Conservation (phyloP, 2,113 vertebrate species). For the Poeciliopsis occidentalis region DNA sequence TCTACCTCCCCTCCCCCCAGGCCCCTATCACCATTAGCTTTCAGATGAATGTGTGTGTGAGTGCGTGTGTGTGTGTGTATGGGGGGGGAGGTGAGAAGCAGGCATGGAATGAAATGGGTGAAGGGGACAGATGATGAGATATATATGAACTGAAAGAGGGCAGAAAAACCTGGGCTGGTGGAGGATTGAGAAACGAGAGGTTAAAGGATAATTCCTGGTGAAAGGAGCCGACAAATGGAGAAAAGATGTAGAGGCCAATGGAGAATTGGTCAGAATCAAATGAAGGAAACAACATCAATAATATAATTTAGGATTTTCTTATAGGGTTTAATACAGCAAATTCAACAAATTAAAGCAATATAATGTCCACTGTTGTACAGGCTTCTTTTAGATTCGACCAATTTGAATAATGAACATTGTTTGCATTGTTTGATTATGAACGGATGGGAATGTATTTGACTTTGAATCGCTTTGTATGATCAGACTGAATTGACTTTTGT, state of each 20-base stretch:
- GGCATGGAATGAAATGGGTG: background rate
- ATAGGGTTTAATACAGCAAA: too few relatives aligned
- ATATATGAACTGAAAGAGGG: background rate
- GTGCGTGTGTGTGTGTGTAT: background rate
- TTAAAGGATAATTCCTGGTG: background rate
- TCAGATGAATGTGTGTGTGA: constrained; percentile 37
- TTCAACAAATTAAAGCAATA: too few relatives aligned
- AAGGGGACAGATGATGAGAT: background rate
- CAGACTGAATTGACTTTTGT: too few relatives aligned
- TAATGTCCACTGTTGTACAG: too few relatives aligned
- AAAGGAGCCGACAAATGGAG: background rate
- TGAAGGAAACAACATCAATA: too few relatives aligned
- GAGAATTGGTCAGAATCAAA: background rate
- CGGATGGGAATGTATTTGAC: too few relatives aligned
- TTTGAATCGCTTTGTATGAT: too few relatives aligned
- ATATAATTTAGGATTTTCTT: too few relatives aligned
- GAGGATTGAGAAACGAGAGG: background rate
- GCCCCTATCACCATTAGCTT: constrained; percentile 46
- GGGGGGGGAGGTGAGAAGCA: too few relatives aligned
- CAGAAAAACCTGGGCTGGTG: background rate
- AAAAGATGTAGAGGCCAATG: background rate
- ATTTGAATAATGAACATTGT: too few relatives aligned
- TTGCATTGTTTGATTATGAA: too few relatives aligned
- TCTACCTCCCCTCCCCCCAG: constrained; percentile 6
- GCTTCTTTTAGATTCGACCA: too few relatives aligned